A percentile compares a stretch with the other conserved stretches of the same genome.
Conservation (phyloP, 1,140 invertebrate species). For the Bombus consobrinus region DNA sequence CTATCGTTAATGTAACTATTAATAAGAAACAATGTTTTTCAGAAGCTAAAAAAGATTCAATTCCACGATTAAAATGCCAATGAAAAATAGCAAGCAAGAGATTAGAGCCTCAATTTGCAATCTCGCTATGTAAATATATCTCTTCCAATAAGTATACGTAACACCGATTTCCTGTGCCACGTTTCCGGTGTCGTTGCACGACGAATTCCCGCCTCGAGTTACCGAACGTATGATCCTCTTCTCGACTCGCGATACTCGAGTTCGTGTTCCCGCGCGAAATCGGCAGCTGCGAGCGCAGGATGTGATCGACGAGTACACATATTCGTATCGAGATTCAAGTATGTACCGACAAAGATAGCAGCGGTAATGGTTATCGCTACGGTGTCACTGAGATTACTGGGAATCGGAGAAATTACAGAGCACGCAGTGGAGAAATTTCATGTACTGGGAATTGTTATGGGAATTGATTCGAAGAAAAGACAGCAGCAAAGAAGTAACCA, state of each 20-base stretch:
- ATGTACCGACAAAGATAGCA: background rate
- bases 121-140: background rate
- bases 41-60: no score
- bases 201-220: background rate
- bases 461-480: background rate
- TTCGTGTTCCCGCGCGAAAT: background rate
- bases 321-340: background rate
- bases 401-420: constrained; percentile 3
- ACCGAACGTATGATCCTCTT: background rate
- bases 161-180: constrained; percentile 49
- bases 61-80: no score
- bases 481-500: background rate
- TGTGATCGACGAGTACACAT: background rate
- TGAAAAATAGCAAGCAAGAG: background rate
- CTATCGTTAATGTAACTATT: no score
- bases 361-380: background rate
- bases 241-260: background rate
- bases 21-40: no score
- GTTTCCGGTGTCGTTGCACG: constrained; percentile 1
- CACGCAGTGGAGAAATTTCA: background rate
- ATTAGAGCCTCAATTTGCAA: background rate
- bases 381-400: constrained; percentile 19
- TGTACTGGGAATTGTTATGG: no score
- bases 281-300: background rate
- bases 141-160: constrained; percentile 5